A percentile compares a stretch with the other conserved stretches of the same genome.
Evolutionary conservation across 2,797 vertebrate species (phyloP).

Genomic region (Bradypodion ventrale): DNA sequence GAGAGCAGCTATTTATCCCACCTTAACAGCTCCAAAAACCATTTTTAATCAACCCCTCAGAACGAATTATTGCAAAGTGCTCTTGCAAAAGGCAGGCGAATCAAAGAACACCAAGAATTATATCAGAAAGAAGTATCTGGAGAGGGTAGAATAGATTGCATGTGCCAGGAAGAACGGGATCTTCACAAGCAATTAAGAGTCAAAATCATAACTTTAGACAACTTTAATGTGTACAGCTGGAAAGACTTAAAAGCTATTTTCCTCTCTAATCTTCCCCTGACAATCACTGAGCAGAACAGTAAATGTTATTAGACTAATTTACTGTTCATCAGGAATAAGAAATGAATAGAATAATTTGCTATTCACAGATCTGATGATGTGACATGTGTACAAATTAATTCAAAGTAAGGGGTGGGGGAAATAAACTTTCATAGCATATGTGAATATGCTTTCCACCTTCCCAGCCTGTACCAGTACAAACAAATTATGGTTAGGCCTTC

Average conservation of each 20-base stretch:
- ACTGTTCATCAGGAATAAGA: slow-evolving; percentile 77
- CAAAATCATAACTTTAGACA: slow-evolving; percentile 65
- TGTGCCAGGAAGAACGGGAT: slow-evolving; percentile 36
- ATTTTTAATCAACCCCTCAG: slow-evolving; percentile 7
- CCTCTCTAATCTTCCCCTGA: slow-evolving; percentile 71
- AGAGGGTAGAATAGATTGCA: slow-evolving; percentile 4
- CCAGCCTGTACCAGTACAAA: slow-evolving; percentile 34
- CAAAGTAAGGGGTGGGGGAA: slow-evolving; percentile 41
- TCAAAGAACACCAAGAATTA: neutral
- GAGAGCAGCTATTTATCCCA: slow-evolving; percentile 2
- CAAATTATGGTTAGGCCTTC: neutral
- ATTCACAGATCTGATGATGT: slow-evolving; percentile 68
- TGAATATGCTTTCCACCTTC: slow-evolving; percentile 38
- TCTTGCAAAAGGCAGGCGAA: neutral
- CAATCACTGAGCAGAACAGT: slow-evolving; percentile 74
- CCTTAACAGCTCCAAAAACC: neutral
- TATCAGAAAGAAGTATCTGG: neutral
- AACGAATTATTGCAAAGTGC: neutral
- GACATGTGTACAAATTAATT: slow-evolving; percentile 63
- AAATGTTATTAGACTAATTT: slow-evolving; percentile 78
- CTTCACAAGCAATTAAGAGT: slow-evolving; percentile 59
- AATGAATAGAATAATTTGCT: slow-evolving; percentile 77
- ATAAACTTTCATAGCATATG: slow-evolving; percentile 34
- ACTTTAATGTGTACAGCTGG: slow-evolving; percentile 69
- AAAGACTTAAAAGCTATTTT: slow-evolving; percentile 72